These are phyloP conservation scores for Odocoileus virginianus DNA, from an alignment of 2,113 vertebrate genomes.

Conservation along the genomic window DNA sequence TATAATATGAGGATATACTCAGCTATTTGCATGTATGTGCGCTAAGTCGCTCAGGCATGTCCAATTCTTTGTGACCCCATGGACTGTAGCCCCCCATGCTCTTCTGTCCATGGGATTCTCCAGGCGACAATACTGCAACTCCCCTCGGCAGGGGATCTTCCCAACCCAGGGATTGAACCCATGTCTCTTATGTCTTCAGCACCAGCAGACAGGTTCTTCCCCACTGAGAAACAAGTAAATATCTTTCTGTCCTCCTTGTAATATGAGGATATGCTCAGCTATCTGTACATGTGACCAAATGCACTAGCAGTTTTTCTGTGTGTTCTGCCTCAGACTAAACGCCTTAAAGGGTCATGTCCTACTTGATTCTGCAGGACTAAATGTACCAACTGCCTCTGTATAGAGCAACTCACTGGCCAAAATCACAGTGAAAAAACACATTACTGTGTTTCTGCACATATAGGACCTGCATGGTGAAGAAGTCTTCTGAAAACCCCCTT, in stretches of 20 bases:
- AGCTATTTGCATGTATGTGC: not conserved
- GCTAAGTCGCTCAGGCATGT: not conserved
- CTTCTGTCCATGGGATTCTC: not conserved
- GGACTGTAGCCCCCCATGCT: not conserved
- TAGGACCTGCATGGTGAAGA: not conserved
- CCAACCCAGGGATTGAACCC: not conserved
- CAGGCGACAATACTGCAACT: not conserved
- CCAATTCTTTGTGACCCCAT: not conserved
- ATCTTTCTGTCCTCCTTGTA: not conserved
- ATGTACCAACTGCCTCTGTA: not conserved
- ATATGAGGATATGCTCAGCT: not conserved
- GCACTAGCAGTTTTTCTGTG: not conserved
- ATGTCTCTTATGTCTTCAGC: not conserved
- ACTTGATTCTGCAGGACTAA: not conserved
- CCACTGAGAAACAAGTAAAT: not conserved
- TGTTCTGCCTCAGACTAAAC: not conserved
- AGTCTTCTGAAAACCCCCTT: not conserved
- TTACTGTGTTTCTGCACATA: not conserved
- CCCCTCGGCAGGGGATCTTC: accelerated
- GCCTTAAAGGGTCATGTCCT: not conserved
- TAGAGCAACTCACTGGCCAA: not conserved
- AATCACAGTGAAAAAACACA: not conserved
- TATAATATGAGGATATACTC: not conserved
- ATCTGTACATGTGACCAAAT: not conserved
- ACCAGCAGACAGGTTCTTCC: not conserved